A percentile compares a stretch with the other conserved stretches of the same genome.
phyloP scores from a whole-genome alignment of 2,113 vertebrate genomes.

The Eupsittula cactorum region DNA sequence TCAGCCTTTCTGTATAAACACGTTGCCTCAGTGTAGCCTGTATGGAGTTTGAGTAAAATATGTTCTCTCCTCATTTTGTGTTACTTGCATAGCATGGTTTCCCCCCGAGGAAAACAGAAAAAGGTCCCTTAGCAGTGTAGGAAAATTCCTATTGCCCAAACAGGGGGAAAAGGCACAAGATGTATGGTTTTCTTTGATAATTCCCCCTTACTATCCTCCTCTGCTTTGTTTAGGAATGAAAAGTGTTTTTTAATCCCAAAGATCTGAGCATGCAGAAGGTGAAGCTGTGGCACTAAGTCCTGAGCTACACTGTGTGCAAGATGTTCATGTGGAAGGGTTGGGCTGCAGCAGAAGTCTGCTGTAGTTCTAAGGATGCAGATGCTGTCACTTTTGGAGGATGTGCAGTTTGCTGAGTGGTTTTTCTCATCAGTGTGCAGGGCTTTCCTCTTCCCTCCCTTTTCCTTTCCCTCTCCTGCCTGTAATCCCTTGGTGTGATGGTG shows the following conservation, averaged over 20 bases:
- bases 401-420: not conserved
- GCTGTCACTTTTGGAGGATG: accelerated
- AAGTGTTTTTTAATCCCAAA: not conserved
- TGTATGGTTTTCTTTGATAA: not conserved
- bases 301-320: not conserved
- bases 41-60: not conserved
- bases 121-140: not conserved
- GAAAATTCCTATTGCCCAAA: not conserved
- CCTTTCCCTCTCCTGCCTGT: not conserved
- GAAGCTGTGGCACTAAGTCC: not conserved
- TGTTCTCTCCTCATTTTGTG: not conserved
- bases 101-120: not conserved
- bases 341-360: not conserved
- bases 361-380: accelerated
- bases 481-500: not conserved
- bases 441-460: not conserved
- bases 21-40: not conserved
- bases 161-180: not conserved
- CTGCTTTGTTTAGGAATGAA: not conserved
- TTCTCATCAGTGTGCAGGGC: not conserved
- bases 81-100: not conserved
- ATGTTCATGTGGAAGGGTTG: not conserved
- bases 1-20: not conserved
- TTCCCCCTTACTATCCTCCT: not conserved
- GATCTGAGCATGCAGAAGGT: not conserved